These are phyloP conservation scores for Mythimna loreyi DNA, from an alignment of 2,888 invertebrate genomes.

Conservation along the genomic window DNA sequence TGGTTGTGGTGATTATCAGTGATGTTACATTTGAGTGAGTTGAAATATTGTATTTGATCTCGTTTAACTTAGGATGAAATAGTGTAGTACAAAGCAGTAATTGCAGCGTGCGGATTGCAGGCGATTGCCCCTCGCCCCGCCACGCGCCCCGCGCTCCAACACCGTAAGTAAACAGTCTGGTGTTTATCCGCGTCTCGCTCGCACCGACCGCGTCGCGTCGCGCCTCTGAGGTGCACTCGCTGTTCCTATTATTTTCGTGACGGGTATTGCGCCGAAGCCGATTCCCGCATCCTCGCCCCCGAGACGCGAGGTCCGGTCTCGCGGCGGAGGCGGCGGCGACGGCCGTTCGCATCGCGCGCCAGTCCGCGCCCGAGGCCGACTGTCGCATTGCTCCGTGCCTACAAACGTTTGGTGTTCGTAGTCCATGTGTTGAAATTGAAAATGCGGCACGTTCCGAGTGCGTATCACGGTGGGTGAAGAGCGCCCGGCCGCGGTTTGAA, in stretches of 20 bases:
- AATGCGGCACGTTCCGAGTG: conserved; percentile 83
- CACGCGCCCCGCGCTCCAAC: conserved; percentile 85
- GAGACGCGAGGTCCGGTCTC: conserved; percentile 90
- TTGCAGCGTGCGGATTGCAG: conserved; percentile 90
- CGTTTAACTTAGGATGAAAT: conserved; percentile 81
- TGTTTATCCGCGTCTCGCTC: conserved; percentile 91
- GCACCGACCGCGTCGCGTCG: conserved; percentile 90
- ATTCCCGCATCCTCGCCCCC: conserved; percentile 91
- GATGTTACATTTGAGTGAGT: conserved; percentile 14
- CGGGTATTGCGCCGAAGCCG: conserved; percentile 91
- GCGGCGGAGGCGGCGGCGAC: conserved; percentile 89
- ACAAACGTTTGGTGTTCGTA: conserved; percentile 80
- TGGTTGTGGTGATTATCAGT: not conserved
- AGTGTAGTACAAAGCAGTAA: conserved; percentile 86
- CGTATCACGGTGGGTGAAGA: conserved; percentile 79
- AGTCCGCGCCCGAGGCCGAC: conserved; percentile 88
- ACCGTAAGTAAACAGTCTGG: conserved; percentile 91
- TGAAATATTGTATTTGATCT: conserved; percentile 62
- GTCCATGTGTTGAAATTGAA: conserved; percentile 81
- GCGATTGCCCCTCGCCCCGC: conserved; percentile 85
- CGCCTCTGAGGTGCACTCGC: conserved; percentile 91
- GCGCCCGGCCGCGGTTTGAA: conserved; percentile 66
- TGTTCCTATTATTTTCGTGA: conserved; percentile 91
- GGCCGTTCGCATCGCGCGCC: conserved; percentile 89
- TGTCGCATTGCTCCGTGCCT: conserved; percentile 87